Conservation (phyloP, 2,888 invertebrate genomes). For the Tetragonula carbonaria region DNA sequence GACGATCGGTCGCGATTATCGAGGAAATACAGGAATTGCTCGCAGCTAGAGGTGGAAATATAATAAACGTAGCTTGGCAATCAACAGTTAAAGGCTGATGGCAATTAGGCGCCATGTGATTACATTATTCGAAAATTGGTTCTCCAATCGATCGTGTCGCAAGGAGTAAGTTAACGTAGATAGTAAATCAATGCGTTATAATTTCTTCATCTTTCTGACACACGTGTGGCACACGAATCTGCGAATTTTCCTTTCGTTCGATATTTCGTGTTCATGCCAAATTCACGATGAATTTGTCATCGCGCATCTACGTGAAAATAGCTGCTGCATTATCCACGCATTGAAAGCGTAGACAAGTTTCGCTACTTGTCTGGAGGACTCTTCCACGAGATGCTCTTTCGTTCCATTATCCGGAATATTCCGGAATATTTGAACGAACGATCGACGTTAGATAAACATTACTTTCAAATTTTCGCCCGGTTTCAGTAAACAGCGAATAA, state of each 20-base stretch:
- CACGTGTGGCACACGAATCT: neutral
- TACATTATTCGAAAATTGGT: neutral
- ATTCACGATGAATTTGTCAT: constrained; percentile 27
- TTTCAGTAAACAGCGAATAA: neutral
- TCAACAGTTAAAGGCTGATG: neutral
- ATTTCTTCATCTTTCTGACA: too few relatives aligned
- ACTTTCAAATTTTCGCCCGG: neutral
- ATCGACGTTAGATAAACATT: neutral
- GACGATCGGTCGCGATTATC: neutral
- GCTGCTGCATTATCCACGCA: constrained; percentile 4
- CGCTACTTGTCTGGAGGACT: neutral
- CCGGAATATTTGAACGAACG: neutral
- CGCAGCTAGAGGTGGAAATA: too few relatives aligned
- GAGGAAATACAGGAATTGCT: neutral
- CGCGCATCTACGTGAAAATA: neutral
- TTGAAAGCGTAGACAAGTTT: constrained; percentile 18
- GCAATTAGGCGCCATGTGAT: neutral
- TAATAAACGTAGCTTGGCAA: neutral
- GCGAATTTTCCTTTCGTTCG: neutral
- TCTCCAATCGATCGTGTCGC: neutral
- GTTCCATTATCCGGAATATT: constrained; percentile 6
- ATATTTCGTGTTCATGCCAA: neutral
- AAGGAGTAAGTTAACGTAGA: too few relatives aligned
- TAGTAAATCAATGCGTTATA: too few relatives aligned
- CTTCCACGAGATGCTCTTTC: constrained; percentile 25